Conservation (phyloP, 2,113 vertebrate genomes). For the Rynchops niger region DNA sequence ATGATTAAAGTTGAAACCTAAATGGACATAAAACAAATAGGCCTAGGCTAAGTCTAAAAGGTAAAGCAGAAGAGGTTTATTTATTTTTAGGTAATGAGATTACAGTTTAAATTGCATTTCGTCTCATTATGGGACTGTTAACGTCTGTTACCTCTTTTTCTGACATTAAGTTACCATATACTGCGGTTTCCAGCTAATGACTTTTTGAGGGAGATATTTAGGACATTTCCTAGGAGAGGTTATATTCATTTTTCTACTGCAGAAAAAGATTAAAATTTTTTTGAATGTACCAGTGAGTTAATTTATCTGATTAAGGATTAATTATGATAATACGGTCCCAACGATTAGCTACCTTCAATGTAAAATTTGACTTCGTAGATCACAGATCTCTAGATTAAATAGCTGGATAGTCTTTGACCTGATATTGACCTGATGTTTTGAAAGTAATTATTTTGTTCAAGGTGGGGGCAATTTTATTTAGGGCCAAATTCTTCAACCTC, state of each 20-base stretch:
- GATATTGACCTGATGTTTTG: not conserved
- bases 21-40: conserved; percentile 55
- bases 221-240: conserved; percentile 56
- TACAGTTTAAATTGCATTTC: conserved; percentile 49
- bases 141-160: conserved; percentile 59
- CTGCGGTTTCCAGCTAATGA: conserved; percentile 38
- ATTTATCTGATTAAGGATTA: conserved; percentile 49
- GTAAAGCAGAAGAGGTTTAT: conserved; percentile 51
- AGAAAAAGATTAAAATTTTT: not conserved
- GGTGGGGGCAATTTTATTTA: not conserved
- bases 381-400: not conserved
- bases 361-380: not conserved
- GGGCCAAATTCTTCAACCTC: not conserved
- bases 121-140: conserved; percentile 50
- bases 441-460: not conserved
- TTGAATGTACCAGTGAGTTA: not conserved
- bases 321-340: not conserved
- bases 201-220: conserved; percentile 55
- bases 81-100: conserved; percentile 62
- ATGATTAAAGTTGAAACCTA: conserved; percentile 54
- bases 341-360: not conserved
- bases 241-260: conserved; percentile 6
- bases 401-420: not conserved
- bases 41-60: conserved; percentile 37
- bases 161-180: conserved; percentile 62